Evolutionary conservation across 2,113 vertebrate species (phyloP).

Genomic region (Catharus minimus): DNA sequence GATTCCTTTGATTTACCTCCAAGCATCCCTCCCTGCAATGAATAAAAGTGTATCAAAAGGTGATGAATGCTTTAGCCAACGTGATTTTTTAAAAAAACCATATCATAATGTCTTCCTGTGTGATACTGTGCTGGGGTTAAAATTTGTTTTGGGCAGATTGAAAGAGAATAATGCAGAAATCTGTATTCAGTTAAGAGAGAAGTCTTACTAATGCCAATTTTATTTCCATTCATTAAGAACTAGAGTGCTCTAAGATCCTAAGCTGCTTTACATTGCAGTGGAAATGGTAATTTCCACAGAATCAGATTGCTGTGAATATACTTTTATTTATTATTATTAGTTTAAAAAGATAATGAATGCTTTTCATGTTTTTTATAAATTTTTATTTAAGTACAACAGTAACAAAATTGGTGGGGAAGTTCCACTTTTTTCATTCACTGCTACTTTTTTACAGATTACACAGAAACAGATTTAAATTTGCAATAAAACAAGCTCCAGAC

Average conservation of each 20-base stretch:
- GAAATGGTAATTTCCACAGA: background rate
- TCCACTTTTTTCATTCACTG: background rate
- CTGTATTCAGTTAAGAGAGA: background rate
- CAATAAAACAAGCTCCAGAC: constrained; percentile 75
- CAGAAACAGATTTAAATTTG: constrained; percentile 52
- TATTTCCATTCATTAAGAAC: background rate
- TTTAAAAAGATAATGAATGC: background rate
- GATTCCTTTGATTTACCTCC: background rate
- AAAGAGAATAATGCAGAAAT: background rate
- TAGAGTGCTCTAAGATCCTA: background rate
- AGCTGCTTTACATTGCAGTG: background rate
- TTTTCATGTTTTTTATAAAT: background rate
- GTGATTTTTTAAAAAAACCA: background rate
- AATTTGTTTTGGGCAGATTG: background rate
- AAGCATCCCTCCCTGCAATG: too few species aligned
- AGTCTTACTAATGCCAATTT: background rate
- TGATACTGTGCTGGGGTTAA: background rate
- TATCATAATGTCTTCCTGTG: background rate
- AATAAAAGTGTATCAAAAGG: too few species aligned
- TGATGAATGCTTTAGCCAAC: too few species aligned
- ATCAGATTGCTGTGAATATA: background rate
- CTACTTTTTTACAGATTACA: constrained; percentile 57
- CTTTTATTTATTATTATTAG: background rate
- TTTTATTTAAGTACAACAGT: background rate
- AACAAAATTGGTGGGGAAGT: background rate